Percentiles rank a stretch among this genome's conserved stretches.
Conservation (phyloP, 2,113 vertebrate species). For the Odocoileus hemionus region DNA sequence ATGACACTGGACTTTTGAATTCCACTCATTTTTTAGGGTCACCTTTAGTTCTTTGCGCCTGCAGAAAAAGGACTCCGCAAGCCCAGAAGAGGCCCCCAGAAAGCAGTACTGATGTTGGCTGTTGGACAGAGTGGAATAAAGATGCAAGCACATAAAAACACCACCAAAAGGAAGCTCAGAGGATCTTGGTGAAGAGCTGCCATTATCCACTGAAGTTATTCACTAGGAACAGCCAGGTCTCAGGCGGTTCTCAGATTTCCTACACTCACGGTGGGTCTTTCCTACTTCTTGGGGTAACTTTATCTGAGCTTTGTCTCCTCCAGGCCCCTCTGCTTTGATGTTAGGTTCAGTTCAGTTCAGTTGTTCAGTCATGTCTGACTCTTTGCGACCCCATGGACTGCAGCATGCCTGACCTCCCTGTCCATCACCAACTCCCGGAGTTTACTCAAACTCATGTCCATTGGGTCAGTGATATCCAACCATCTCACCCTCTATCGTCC, state of each 20-base stretch:
- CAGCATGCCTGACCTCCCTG: not conserved
- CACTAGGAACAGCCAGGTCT: rapidly evolving
- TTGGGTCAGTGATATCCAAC: not conserved
- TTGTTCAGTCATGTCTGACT: rapidly evolving
- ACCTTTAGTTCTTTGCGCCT: not conserved
- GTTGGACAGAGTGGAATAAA: not conserved
- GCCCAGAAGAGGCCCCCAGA: not conserved
- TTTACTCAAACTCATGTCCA: not conserved
- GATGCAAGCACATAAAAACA: not conserved
- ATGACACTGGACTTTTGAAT: rapidly evolving
- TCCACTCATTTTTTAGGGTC: rapidly evolving
- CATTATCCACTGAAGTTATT: rapidly evolving
- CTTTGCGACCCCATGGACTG: not conserved
- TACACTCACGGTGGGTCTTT: rapidly evolving
- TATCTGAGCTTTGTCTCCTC: not conserved
- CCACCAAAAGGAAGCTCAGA: not conserved
- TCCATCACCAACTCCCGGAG: not conserved
- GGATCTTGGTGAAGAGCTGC: not conserved
- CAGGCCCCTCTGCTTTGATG: no score
- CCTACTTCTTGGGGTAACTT: not conserved
- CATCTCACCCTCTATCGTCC: not conserved
- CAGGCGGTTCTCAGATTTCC: not conserved
- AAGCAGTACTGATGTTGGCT: not conserved
- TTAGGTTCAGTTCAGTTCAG: not conserved
- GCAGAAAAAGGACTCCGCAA: no score